Evolutionary conservation across 2,797 vertebrate species (phyloP), one percentile per base, ranked within the genome.

Genomic region (Coreius guichenoti): DNA sequence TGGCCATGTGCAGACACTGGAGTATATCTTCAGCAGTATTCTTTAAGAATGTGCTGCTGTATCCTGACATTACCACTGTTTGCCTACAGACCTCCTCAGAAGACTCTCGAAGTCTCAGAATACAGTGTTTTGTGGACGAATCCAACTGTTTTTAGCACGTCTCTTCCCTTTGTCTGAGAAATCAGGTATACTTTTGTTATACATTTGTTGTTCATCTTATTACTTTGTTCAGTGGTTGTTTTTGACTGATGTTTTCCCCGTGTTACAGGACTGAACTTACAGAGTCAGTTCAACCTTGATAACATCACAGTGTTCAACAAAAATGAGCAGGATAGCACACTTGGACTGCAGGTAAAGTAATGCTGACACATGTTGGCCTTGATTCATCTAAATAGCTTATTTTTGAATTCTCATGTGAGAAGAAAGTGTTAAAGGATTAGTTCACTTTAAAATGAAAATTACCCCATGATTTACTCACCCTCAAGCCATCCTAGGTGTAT

Each of bases 271-370:
- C 96, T 99, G 86, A 99, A 99, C 88, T 95, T 99, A 61, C 98
- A 99, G 93, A 99, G 98, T 92, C 98, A 99, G 65, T 99, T 99
- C 92, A 99, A 99, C 92, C 92, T 99, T 89, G 98, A 99, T 90
- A 99, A 99, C 89, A 90, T 99, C 88, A 99, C 98, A 0, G 98
- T 99, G 85, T 99, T 97, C 92, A 99, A 99, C 93, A 99, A 97
- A 89, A 98, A 98, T 89, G 98, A 99, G 86, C 97, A 98, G 77
- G 98, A 99, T 88, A 99, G 98, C 91, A 99, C 98, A 4, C 92
- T 99, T 1, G 97, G 98, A 90, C 97, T 97, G 90, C 99, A 98
- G 97, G 98, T 99, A 88, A 94, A 85, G 87, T 36, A 63, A 33
- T 43, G 39, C 8, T 19, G 6, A 43, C 16, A 14, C 4, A 19